phyloP scores from a whole-genome alignment of 2,113 vertebrate species.

The Halcyon senegalensis region DNA sequence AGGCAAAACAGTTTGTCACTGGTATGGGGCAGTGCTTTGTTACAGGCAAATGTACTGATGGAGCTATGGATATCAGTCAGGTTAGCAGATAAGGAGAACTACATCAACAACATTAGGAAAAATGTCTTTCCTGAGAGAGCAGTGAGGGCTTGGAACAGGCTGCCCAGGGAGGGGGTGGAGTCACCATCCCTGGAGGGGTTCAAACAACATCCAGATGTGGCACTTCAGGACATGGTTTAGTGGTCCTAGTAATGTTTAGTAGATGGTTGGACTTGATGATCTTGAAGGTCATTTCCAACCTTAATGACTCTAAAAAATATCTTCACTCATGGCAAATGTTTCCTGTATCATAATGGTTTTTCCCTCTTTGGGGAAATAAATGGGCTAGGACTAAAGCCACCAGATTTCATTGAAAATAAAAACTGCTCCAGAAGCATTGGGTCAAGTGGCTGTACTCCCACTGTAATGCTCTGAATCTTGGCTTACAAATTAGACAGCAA shows the following conservation, averaged over 20 bases:
- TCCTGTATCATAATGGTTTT: not conserved
- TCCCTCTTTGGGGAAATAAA: not conserved
- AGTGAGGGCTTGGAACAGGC: too few relatives aligned
- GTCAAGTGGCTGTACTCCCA: not conserved
- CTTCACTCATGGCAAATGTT: not conserved
- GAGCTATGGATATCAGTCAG: not conserved
- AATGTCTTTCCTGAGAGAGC: too few relatives aligned
- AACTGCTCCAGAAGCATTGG: not conserved
- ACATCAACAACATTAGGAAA: too few relatives aligned
- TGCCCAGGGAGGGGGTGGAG: too few relatives aligned
- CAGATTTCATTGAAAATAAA: not conserved
- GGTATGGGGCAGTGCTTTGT: not conserved
- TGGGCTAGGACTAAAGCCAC: not conserved
- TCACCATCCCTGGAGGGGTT: too few relatives aligned
- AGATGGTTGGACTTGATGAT: too few relatives aligned
- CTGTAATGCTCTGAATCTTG: not conserved
- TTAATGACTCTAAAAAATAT: not conserved
- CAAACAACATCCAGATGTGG: too few relatives aligned
- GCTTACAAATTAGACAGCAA: not conserved
- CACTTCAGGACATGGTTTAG: too few relatives aligned
- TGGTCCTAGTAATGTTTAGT: too few relatives aligned
- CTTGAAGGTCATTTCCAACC: too few relatives aligned
- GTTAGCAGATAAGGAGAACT: not conserved
- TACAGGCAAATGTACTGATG: not conserved
- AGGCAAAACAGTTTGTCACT: not conserved